These are phyloP conservation scores for Cossypha niveicapilla DNA, from an alignment of 2,797 vertebrate genomes.

Conservation along the genomic window DNA sequence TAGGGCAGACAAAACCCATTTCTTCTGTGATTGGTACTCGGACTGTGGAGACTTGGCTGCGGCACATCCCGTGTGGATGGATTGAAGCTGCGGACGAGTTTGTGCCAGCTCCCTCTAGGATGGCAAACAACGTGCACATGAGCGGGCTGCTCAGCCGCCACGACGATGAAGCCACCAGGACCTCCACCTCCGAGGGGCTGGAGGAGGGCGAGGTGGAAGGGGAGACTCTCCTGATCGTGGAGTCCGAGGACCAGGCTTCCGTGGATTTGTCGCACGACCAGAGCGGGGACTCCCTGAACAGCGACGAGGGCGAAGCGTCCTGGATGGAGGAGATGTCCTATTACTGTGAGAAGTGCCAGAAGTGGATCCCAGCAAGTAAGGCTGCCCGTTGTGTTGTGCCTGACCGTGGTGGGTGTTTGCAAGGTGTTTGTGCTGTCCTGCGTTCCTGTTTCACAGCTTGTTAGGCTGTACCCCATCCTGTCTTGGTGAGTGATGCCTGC, in stretches of 20 bases:
- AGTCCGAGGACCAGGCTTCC: constrained; percentile 93
- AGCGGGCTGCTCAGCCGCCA: constrained; percentile 74
- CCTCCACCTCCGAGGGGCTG: constrained; percentile 90
- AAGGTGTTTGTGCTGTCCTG: neutral
- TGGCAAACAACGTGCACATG: constrained; percentile 77
- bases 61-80: neutral
- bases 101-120: neutral
- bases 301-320: constrained; percentile 82
- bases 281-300: constrained; percentile 94
- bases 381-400: neutral
- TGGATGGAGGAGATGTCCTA: constrained; percentile 94
- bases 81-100: neutral
- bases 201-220: constrained; percentile 97
- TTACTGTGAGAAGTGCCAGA: constrained; percentile 96
- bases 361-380: constrained; percentile 92
- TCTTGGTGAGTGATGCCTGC: neutral
- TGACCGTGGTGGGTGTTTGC: neutral
- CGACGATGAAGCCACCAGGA: constrained; percentile 86
- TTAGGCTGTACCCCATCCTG: fast-evolving
- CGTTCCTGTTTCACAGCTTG: fast-evolving
- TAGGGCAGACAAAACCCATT: neutral
- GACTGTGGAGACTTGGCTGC: neutral
- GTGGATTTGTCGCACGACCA: constrained; percentile 96
- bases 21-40: neutral
- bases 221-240: constrained; percentile 92